Evolutionary conservation across 1,140 invertebrate genomes (phyloP), one percentile per base, ranked within the genome.

Genomic region (Frieseomelitta varia): DNA sequence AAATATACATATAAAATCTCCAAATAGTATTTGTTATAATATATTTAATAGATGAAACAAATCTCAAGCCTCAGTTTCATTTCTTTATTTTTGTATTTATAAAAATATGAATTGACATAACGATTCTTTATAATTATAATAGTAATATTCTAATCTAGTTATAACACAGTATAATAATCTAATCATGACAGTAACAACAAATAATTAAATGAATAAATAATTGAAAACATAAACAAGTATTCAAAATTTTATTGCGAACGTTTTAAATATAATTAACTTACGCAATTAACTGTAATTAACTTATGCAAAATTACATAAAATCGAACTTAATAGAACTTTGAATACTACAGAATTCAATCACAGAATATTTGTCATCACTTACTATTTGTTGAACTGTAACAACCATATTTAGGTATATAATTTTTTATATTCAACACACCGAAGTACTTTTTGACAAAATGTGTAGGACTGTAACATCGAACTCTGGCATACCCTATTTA

Each of bases 401-500:
- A 15, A 68, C 55, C 81, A 84, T 84, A 21, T 58, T 19, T 19
- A 47, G 24, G 17, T 2, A 1, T 53, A 14, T 27, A 30, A 65
- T 63, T 11, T n/a, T 47, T 63, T 63, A 10, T 24, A 8, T 24
- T 19, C 1, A 17, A 30, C 21, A 3, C 19, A 21, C 19, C 8
- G 24, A 53, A 61, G 63, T 51, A 61, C 67, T 30, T 39, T 71
- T 63, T 27, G 17, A 55, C 11, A 21, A 84, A 79, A 27, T 69
- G 24, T 71, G 27, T 71, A 19, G 19, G n/a, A 55, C 21, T 55
- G 56, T 30, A 14, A 21, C 56, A 84, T 65, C 8, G 30, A 74
- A 84, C 78, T 74, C 61, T 2, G 61, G 21, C 53, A 51, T 58
- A 24, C 2, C 83, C 34, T 84, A 80, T 84, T 84, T 84, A 84